Percentiles rank a stretch among this genome's conserved stretches.
Evolutionary conservation across 2,888 invertebrate genomes (phyloP).

Genomic region (Petrophora chlorosata): DNA sequence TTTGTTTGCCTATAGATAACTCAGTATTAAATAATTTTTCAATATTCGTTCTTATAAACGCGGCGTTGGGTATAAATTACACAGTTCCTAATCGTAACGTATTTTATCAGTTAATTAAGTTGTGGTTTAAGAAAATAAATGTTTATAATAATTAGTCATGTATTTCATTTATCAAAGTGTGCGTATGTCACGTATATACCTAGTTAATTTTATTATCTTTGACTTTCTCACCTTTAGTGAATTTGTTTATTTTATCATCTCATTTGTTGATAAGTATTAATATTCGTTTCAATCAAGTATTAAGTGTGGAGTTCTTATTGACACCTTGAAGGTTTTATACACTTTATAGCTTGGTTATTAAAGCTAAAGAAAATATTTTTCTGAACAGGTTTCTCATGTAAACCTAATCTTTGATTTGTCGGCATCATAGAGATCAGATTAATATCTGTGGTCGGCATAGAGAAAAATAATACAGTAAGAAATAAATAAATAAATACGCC

Average conservation of each 20-base stretch:
- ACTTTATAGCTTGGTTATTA: too few species aligned
- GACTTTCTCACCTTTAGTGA: constrained; percentile 28
- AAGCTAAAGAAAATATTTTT: too few species aligned
- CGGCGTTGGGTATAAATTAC: constrained; percentile 16
- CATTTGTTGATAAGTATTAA: too few species aligned
- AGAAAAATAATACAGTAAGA: too few species aligned
- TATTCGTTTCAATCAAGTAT: too few species aligned
- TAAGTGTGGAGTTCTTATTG: too few species aligned
- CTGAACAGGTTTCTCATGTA: too few species aligned
- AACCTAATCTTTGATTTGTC: too few species aligned
- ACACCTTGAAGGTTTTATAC: too few species aligned
- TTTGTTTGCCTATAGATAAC: neutral
- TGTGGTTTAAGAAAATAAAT: constrained; percentile 35
- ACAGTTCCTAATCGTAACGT: constrained; percentile 47
- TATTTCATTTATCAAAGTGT: constrained; percentile 33
- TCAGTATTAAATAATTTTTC: constrained; percentile 34
- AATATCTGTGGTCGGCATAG: too few species aligned
- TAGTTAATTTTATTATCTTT: constrained; percentile 22
- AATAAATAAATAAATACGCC: too few species aligned
- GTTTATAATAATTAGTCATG: constrained; percentile 27
- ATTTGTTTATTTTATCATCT: constrained; percentile 24
- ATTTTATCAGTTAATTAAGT: constrained; percentile 26
- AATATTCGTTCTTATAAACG: constrained; percentile 11
- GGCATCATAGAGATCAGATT: too few species aligned
- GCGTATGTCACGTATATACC: constrained; percentile 25